Percentiles rank a stretch among this genome's conserved stretches.
Conservation (phyloP, 2,888 invertebrate genomes). For the Masnerella sp. region DNA sequence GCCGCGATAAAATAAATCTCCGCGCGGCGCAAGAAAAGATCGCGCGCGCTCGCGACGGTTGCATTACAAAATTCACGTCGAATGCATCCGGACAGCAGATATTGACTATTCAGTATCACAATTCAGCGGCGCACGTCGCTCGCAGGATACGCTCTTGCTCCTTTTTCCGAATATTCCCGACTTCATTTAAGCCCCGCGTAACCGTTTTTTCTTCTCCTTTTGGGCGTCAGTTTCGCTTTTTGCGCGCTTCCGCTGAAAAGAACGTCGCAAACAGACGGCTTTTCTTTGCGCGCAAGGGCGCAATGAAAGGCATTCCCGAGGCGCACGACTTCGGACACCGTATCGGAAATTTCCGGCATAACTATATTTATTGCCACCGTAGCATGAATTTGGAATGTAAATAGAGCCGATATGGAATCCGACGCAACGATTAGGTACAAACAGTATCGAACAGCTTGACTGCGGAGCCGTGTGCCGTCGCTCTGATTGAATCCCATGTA, state of each 20-base stretch:
- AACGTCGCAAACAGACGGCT: conserved; percentile 39
- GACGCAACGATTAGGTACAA: conserved; percentile 61
- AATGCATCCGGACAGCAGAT: conserved; percentile 50
- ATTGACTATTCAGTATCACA: conserved; percentile 56
- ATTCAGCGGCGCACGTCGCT: conserved; percentile 39
- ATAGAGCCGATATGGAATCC: conserved; percentile 58
- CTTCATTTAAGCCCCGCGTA: conserved; percentile 42
- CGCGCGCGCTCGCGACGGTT: conserved; percentile 26
- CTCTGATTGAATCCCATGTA: conserved; percentile 59
- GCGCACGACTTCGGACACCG: conserved; percentile 48
- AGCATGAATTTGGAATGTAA: conserved; percentile 60
- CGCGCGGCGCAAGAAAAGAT: conserved; percentile 15
- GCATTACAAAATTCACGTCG: conserved; percentile 44
- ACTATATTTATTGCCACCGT: conserved; percentile 59
- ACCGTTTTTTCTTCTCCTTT: conserved; percentile 17
- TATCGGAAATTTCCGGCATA: conserved; percentile 57
- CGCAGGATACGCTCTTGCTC: conserved; percentile 38
- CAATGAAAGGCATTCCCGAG: conserved; percentile 41
- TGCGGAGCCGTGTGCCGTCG: conserved; percentile 27
- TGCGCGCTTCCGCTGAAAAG: conserved; percentile 1
- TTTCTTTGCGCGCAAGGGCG: conserved; percentile 21
- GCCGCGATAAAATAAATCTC: conserved; percentile 16
- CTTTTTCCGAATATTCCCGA: conserved; percentile 52
- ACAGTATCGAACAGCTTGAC: conserved; percentile 57
- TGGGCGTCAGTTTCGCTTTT: conserved; percentile 16